These are phyloP conservation scores for Acanthopleura granulata DNA, from an alignment of 2,888 invertebrate species.

Conservation along the genomic window DNA sequence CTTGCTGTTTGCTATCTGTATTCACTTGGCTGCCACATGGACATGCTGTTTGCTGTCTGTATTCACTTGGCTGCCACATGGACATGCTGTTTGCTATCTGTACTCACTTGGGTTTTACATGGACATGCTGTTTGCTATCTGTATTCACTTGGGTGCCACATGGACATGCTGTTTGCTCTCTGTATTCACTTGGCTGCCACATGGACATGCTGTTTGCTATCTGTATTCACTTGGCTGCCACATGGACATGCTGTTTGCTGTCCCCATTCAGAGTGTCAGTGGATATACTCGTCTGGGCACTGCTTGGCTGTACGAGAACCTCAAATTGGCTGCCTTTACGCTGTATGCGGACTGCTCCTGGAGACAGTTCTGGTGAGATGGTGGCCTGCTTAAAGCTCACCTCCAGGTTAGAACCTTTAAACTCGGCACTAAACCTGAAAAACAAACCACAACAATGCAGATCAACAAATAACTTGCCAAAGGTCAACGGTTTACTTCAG, in stretches of 20 bases:
- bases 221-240: no score
- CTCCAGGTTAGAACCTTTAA: constrained; percentile 73
- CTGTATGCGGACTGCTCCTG: constrained; percentile 78
- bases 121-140: neutral
- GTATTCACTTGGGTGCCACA: neutral
- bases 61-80: no score
- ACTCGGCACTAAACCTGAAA: constrained; percentile 46
- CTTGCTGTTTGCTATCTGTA: neutral
- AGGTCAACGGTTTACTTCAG: no score
- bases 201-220: no score
- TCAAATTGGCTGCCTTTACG: constrained; percentile 81
- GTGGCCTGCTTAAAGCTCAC: constrained; percentile 80
- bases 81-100: no score
- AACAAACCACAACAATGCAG: neutral
- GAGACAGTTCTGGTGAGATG: constrained; percentile 72
- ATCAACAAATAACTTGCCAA: no score
- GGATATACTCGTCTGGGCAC: neutral
- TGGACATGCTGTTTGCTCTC: no score
- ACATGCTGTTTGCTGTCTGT: no score
- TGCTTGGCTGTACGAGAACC: constrained; percentile 30
- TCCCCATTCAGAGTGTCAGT: neutral
- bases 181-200: no score
- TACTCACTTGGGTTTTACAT: no score
- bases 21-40: neutral
- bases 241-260: neutral